Percentiles rank a stretch among this genome's conserved stretches.
These are phyloP conservation scores for Platyscapa corneri DNA, from an alignment of 1,140 invertebrate genomes.

Conservation along the genomic window DNA sequence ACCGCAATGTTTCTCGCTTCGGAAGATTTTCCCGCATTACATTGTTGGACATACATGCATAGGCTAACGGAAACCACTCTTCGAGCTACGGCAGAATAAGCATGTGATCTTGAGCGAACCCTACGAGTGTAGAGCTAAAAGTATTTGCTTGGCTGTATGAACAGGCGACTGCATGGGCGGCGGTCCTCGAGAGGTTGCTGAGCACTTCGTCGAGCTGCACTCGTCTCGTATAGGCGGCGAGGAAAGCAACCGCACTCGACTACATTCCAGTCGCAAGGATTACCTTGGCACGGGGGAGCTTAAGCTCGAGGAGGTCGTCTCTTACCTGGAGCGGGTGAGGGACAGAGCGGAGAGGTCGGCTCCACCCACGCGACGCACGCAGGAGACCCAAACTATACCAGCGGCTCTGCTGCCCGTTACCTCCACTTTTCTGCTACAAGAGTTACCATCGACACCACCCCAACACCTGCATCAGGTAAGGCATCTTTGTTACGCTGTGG, in stretches of 20 bases:
- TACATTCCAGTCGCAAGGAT: constrained; percentile 59
- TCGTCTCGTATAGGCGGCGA: constrained; percentile 83
- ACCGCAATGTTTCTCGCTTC: too few relatives aligned
- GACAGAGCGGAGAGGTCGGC: constrained; percentile 67
- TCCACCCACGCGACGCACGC: constrained; percentile 69
- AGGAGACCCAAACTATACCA: constrained; percentile 71
- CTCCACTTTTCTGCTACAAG: constrained; percentile 68
- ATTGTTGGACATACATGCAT: neutral
- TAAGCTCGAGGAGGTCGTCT: constrained; percentile 67
- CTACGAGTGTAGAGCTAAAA: neutral
- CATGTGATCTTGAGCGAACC: neutral
- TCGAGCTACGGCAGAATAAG: neutral
- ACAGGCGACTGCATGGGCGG: constrained; percentile 84
- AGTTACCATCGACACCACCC: constrained; percentile 64
- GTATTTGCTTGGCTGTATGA: neutral
- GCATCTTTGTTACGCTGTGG: neutral
- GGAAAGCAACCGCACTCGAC: constrained; percentile 52
- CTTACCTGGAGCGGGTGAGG: constrained; percentile 68
- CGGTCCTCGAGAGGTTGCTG: constrained; percentile 82
- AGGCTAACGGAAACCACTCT: neutral
- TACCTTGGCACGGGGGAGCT: constrained; percentile 61
- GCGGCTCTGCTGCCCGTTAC: constrained; percentile 66
- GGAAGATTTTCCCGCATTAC: too few relatives aligned
- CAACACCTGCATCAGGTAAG: constrained; percentile 69
- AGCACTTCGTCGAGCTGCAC: constrained; percentile 89